phyloP scores from a whole-genome alignment of 1,140 invertebrate species.

The Laodelphax striatellus region DNA sequence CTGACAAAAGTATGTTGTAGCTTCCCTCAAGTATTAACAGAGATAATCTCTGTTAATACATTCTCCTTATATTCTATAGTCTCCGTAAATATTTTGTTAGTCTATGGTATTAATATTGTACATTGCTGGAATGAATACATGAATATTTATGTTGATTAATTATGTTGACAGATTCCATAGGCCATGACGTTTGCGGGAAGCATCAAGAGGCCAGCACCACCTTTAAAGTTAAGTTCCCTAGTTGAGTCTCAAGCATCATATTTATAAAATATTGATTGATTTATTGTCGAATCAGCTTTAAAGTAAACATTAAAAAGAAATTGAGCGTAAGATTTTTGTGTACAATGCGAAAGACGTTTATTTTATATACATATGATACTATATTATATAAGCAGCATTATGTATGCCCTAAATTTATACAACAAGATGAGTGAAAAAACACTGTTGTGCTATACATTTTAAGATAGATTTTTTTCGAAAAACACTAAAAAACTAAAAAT shows the following conservation, averaged over 20 bases:
- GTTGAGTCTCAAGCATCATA: neutral
- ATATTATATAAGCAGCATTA: neutral
- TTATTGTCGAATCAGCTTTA: neutral
- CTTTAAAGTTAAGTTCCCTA: neutral
- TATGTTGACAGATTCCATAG: slow-evolving; percentile 51
- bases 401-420: neutral
- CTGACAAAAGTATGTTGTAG: no score
- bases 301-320: slow-evolving; percentile 6
- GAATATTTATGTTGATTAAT: slow-evolving; percentile 4
- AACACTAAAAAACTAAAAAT: neutral
- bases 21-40: no score
- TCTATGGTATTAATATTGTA: no score
- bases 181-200: slow-evolving; percentile 53
- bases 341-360: neutral
- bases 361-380: slow-evolving; percentile 1
- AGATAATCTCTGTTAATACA: no score
- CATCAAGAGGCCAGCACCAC: neutral
- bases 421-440: neutral
- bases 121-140: neutral
- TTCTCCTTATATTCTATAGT: no score
- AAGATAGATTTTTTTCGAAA: neutral
- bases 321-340: neutral
- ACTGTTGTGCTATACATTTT: neutral
- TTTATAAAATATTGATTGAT: neutral
- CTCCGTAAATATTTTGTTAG: no score